Conservation (phyloP, 2,888 invertebrate species). For the Pollenia angustigena region DNA sequence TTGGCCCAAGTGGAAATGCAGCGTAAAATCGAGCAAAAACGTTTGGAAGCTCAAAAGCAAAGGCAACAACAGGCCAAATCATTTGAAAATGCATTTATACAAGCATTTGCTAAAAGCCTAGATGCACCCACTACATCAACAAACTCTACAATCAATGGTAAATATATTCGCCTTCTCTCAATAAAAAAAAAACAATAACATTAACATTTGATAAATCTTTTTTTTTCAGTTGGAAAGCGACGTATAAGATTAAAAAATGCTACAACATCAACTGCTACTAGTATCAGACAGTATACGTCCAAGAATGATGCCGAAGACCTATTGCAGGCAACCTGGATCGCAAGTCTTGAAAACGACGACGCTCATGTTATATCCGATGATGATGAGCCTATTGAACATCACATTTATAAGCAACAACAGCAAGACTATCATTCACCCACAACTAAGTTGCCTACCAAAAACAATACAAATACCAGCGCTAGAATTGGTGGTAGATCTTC, state of each 20-base stretch:
- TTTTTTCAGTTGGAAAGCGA: conserved; percentile 22
- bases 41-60: conserved; percentile 74
- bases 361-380: conserved; percentile 73
- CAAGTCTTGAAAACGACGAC: conserved; percentile 74
- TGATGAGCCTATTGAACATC: conserved; percentile 75
- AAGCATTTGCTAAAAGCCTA: conserved; percentile 69
- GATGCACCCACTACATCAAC: conserved; percentile 42
- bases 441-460: not conserved
- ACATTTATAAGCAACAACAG: conserved; percentile 73
- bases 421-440: conserved; percentile 18
- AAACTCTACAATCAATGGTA: conserved; percentile 50
- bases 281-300: conserved; percentile 40
- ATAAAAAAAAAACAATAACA: conserved; percentile 1
- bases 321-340: conserved; percentile 76
- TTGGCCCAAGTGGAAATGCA: conserved; percentile 67
- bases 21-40: conserved; percentile 75
- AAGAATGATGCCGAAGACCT: conserved; percentile 73
- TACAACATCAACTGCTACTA: conserved; percentile 39
- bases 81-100: conserved; percentile 75
- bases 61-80: conserved; percentile 74
- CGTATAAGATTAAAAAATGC: conserved; percentile 49
- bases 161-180: conserved; percentile 29
- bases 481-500: not conserved
- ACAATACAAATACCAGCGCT: not conserved
- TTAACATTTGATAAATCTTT: not conserved